Evolutionary conservation across 2,888 invertebrate species (phyloP), one percentile per base, ranked within the genome.

Genomic region (Plutella xylostella): DNA sequence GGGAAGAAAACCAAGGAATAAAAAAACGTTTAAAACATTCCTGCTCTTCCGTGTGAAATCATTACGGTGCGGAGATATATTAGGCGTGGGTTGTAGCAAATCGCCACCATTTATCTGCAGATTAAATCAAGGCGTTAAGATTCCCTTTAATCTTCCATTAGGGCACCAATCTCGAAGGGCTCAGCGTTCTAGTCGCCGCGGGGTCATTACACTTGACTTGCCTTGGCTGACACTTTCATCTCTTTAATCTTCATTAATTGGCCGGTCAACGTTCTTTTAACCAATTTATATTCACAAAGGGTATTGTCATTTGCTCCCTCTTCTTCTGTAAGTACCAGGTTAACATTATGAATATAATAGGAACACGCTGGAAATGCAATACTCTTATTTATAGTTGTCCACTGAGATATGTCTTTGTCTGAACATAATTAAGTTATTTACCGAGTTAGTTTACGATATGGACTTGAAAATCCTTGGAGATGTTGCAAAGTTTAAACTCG

Each of bases 71-170:
- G 48, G 47, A 52, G 54, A 57, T 43, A 51, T 53, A 59, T 55
- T 51, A 33, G 44, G 49, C 50, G 56, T n/a, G 51, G 47, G 46
- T 50, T 52, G 53, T 48, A 50, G 53, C 48, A 56, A 63, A 61
- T 63, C 50, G 57, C 39, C 50, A 37, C 45, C 51, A 57, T 42
- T 42, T 42, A 31, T 42, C 57, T 54, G 49, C 53, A 53, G 57
- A 63, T 63, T 56, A 56, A 58, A 60, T 58, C 57, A 56, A 56
- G 50, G 53, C 55, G 62, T 59, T 59, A 58, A 57, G 57, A 51
- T 54, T 53, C 52, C 50, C 52, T 59, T 65, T 64, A 65, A 67
- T 65, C 61, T 60, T n/a, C 58, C 48, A 49, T 50, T 46, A 50
- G 53, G 55, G 57, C 57, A 59, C 53, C 54, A 48, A 51, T 47